phyloP scores from a whole-genome alignment of 1,140 invertebrate genomes.

The Drosophila triauraria region DNA sequence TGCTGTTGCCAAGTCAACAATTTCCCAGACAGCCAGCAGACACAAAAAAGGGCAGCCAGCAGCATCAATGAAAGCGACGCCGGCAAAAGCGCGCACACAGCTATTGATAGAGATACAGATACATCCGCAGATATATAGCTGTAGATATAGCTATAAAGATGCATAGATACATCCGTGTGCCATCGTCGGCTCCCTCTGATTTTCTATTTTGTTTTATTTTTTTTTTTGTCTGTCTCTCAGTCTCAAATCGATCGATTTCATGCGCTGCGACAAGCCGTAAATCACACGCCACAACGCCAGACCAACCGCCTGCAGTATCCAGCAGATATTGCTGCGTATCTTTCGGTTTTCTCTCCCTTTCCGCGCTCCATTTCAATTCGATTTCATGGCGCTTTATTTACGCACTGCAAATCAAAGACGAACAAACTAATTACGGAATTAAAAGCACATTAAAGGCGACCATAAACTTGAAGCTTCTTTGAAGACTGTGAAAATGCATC shows the following conservation, averaged over 20 bases:
- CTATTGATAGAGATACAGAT: slow-evolving; percentile 43
- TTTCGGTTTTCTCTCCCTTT: not conserved
- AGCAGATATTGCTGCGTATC: slow-evolving; percentile 43
- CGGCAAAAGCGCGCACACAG: slow-evolving; percentile 52
- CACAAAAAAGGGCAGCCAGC: slow-evolving; percentile 61
- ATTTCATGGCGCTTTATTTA: slow-evolving; percentile 57
- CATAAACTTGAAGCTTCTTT: slow-evolving; percentile 34
- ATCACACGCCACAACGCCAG: slow-evolving; percentile 61
- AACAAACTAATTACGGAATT: slow-evolving; percentile 71
- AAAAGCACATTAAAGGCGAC: slow-evolving; percentile 68
- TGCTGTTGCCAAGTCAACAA: slow-evolving; percentile 71
- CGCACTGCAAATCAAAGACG: slow-evolving; percentile 49
- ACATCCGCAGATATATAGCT: slow-evolving; percentile 27
- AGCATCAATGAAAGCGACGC: slow-evolving; percentile 78
- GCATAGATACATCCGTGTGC: slow-evolving; percentile 39
- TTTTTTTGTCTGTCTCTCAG: slow-evolving; percentile 20
- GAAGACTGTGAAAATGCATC: slow-evolving; percentile 58
- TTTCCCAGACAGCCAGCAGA: slow-evolving; percentile 73
- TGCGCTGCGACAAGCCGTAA: slow-evolving; percentile 74
- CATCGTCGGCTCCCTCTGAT: slow-evolving; percentile 46
- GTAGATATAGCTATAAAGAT: slow-evolving; percentile 32
- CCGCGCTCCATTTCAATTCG: slow-evolving; percentile 42
- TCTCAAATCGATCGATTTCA: slow-evolving; percentile 77
- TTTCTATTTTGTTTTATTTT: slow-evolving; percentile 20
- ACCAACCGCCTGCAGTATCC: slow-evolving; percentile 42